Base-by-base conservation (phyloP, 2,888 invertebrate species). In the Druceiella hillmani region DNA sequence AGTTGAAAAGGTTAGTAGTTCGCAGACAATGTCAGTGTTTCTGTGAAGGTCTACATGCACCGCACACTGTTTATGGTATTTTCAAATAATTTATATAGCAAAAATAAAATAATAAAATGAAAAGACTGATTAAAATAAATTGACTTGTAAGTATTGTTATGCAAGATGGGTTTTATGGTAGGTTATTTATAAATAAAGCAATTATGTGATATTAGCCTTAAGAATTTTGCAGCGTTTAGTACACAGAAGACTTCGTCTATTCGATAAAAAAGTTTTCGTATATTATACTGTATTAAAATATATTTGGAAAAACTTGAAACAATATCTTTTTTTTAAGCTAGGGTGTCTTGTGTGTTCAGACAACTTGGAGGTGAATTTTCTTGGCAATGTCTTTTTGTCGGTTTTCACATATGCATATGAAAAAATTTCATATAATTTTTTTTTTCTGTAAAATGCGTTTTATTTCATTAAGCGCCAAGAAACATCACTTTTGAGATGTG, bases 1-100 rank as follows among this genome's bases (percentile, higher is more conserved):
- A 62, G 99, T 99, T 27, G 99, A 99, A 81, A 95, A 97, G 87
- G 92, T 93, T 80, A 77, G 83, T 79, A 35, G 15, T n/a, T 13
- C 6, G 28, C 28, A 28, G 6, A 6, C 7, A 6, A 7, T 28
- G 6, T 28, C 7, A 28, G 7, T 6, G 11, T 11, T 28, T 34
- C n/a, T n/a, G n/a, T n/a, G n/a, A n/a, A n/a, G n/a, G n/a, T n/a
- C n/a, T n/a, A n/a, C n/a, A n/a, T n/a, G n/a, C n/a, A n/a, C n/a
- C n/a, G n/a, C n/a, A n/a, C n/a, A n/a, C n/a, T n/a, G n/a, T n/a
- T n/a, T n/a, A n/a, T n/a, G n/a, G n/a, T n/a, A n/a, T n/a, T n/a
- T n/a, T n/a, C n/a, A n/a, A n/a, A n/a, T n/a, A n/a, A n/a, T n/a
- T n/a, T n/a, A n/a, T n/a, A n/a, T n/a, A n/a, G n/a, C n/a, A n/a